Base-by-base conservation (phyloP, 1,140 invertebrate genomes). In the Fopius arisanus region DNA sequence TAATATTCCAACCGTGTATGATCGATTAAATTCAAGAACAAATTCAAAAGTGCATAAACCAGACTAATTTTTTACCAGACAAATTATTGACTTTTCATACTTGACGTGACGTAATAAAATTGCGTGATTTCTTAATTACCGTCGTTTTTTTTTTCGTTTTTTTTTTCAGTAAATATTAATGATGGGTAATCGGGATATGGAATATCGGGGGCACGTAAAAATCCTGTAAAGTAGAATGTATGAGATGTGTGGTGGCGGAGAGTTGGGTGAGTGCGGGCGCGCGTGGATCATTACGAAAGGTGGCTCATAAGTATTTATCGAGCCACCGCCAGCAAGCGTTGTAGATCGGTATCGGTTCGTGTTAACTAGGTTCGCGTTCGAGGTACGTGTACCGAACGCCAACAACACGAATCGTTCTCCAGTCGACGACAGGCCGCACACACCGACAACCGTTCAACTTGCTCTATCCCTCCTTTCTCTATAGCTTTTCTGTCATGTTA, bases 271-370 rank as follows among this genome's bases (percentile, higher is more conserved):
- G 33, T 29, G 72, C 70, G 65, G 62, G 65, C 33, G 59, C 37
- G 12, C 21, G 19, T 28, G 68, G n/a, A 77, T 74, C 75, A 77
- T 72, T 74, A 77, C 72, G 69, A 77, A 73, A 74, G 73, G 73
- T 73, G 73, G 77, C 73, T 80, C 78, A 78, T 78, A 77, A 80
- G 75, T 80, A 77, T 79, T 80, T 78, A 76, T 75, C 72, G 74
- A 74, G 74, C 54, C 79, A 77, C 41, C 70, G 78, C 29, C 66
- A 65, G 67, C 74, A 66, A 72, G 69, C 72, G 73, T 37, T 79
- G 78, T 79, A 80, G 79, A 80, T 80, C 59, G 23, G 68, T 80
- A 80, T 80, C 78, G 33, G 10, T 16, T 67, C 75, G 77, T 79
- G 78, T 80, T 80, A 80, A 80, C 79, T 79, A 80, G 76, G 72